Evolutionary conservation across 2,113 vertebrate species (phyloP).

Genomic region (Nycticebus coucang): DNA sequence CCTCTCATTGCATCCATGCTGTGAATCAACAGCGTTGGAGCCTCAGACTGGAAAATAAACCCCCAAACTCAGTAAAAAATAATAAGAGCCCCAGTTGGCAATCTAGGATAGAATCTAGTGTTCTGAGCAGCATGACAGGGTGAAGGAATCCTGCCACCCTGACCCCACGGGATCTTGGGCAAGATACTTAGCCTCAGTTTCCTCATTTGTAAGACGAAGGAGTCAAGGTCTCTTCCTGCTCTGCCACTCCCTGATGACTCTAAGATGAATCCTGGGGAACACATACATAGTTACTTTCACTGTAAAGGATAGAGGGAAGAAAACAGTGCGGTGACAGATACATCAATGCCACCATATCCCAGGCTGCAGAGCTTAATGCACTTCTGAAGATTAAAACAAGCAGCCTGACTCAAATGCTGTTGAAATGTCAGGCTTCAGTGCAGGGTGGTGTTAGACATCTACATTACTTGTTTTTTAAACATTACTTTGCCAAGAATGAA

Average conservation of each 20-base stretch:
- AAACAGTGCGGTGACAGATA: background rate
- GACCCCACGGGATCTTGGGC: background rate
- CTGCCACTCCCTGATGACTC: background rate
- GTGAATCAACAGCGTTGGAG: background rate
- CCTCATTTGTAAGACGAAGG: background rate
- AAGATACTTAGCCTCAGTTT: background rate
- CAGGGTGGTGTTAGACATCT: background rate
- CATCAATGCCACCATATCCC: background rate
- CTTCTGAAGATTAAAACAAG: constrained; percentile 4
- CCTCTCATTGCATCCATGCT: background rate
- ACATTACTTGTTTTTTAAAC: constrained; percentile 68
- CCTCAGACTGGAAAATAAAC: background rate
- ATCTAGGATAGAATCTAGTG: background rate
- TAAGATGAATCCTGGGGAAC: constrained; percentile 49
- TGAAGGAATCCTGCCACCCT: background rate
- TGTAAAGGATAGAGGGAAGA: constrained; percentile 30
- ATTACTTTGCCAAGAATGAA: constrained; percentile 51
- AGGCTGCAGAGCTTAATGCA: background rate
- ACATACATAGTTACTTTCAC: background rate
- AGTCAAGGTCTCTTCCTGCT: background rate
- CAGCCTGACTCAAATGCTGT: background rate
- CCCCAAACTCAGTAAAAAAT: background rate
- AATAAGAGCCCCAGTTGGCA: background rate
- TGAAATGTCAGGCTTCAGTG: constrained; percentile 36
- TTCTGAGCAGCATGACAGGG: background rate